Percentiles rank a stretch among this genome's conserved stretches.
Conservation (phyloP, 2,888 invertebrate species). For the Subacronicta megacephala region DNA sequence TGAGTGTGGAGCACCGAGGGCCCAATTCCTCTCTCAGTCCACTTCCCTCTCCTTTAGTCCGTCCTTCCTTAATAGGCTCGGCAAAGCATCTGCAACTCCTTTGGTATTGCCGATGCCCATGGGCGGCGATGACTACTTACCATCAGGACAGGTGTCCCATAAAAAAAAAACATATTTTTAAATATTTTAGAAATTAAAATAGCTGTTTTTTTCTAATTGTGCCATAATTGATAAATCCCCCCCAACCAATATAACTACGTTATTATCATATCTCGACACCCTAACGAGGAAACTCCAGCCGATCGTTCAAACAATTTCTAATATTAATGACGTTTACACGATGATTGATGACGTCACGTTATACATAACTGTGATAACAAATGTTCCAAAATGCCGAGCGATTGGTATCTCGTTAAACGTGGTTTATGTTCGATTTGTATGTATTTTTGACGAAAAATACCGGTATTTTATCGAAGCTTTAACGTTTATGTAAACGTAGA, state of each 20-base stretch:
- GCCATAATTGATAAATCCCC: conserved; percentile 10
- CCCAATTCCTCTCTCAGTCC: too few species aligned
- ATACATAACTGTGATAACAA: conserved; percentile 49
- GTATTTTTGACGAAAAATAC: conserved; percentile 10
- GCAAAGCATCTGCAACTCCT: too few species aligned
- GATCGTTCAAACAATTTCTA: conserved; percentile 47
- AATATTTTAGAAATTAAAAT: too few species aligned
- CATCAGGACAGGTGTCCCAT: too few species aligned
- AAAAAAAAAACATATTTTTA: too few species aligned
- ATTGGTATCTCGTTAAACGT: conserved; percentile 49
- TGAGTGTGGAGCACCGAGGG: too few species aligned
- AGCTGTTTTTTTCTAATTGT: too few species aligned
- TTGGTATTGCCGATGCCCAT: too few species aligned
- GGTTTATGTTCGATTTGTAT: conserved; percentile 40
- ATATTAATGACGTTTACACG: conserved; percentile 57
- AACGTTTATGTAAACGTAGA: background rate
- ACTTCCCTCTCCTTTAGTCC: too few species aligned
- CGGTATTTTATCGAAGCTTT: conserved; percentile 10
- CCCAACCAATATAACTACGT: background rate
- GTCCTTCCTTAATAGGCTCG: too few species aligned
- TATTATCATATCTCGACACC: conserved; percentile 11
- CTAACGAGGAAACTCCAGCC: conserved; percentile 36
- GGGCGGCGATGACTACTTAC: too few species aligned
- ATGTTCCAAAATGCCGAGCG: conserved; percentile 44
- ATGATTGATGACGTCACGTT: conserved; percentile 58